Conservation (phyloP, 1,140 invertebrate genomes). For the Homalodisca vitripennis region DNA sequence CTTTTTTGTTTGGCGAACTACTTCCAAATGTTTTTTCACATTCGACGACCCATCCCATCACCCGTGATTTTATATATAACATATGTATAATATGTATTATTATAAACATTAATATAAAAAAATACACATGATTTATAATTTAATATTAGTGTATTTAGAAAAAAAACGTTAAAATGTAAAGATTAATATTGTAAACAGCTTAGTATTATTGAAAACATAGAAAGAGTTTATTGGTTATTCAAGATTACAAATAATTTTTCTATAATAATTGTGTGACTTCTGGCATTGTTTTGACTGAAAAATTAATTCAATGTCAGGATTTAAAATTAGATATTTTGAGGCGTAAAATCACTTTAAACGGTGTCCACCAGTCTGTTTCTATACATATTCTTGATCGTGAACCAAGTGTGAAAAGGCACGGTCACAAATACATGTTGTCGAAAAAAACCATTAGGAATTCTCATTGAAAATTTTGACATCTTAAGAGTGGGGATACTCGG, state of each 20-base stretch:
- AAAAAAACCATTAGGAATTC: too few species aligned
- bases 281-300: conserved; percentile 28
- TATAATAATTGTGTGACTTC: conserved; percentile 18
- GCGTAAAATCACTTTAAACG: too few species aligned
- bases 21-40: background rate
- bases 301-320: conserved; percentile 26
- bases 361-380: too few species aligned
- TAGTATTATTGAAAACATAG: conserved; percentile 12
- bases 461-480: too few species aligned
- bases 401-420: too few species aligned
- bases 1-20: background rate
- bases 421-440: too few species aligned
- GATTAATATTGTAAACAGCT: conserved; percentile 21
- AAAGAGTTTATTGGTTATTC: conserved; percentile 20
- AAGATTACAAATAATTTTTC: background rate
- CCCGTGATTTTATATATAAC: background rate
- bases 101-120: background rate
- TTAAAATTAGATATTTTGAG: conserved; percentile 28
- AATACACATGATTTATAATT: background rate
- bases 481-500: too few species aligned
- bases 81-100: background rate
- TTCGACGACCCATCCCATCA: background rate
- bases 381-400: too few species aligned
- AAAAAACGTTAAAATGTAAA: conserved; percentile 16
- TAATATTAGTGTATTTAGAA: background rate